A percentile compares a stretch with the other conserved stretches of the same genome.
Evolutionary conservation across 2,888 invertebrate genomes (phyloP).

Genomic region (Pandemis corylana): DNA sequence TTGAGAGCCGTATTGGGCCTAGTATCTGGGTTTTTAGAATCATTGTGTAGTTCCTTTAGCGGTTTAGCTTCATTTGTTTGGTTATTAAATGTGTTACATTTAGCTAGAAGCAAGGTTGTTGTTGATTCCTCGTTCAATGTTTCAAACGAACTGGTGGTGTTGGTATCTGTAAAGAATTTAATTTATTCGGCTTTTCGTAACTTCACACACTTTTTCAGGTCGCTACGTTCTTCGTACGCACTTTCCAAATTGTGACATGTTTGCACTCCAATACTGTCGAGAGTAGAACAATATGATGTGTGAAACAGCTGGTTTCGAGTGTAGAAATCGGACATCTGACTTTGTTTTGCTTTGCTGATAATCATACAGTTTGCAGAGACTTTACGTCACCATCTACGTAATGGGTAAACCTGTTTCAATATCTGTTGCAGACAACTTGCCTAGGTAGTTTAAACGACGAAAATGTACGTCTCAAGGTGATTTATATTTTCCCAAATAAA

Average conservation of each 20-base stretch:
- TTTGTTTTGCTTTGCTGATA: slow-evolving; percentile 24
- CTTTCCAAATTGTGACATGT: slow-evolving; percentile 14
- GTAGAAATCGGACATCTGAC: slow-evolving; percentile 17
- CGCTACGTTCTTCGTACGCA: slow-evolving; percentile 4
- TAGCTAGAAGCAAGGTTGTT: not conserved
- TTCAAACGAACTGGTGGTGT: not conserved
- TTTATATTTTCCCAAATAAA: not conserved
- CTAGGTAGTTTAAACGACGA: not conserved
- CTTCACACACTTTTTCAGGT: not conserved
- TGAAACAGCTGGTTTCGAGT: not conserved
- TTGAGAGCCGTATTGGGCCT: no score
- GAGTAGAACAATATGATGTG: slow-evolving; percentile 15
- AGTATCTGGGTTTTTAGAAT: no score
- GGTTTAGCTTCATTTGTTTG: no score
- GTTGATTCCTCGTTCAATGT: not conserved
- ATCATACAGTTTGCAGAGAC: slow-evolving; percentile 15
- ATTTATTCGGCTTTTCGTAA: not conserved
- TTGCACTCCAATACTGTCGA: slow-evolving; percentile 2
- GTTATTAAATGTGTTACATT: no score
- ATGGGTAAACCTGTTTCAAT: slow-evolving; percentile 26
- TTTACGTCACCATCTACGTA: slow-evolving; percentile 36
- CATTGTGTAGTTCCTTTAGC: no score
- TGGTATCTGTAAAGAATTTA: not conserved
- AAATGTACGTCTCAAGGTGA: slow-evolving; percentile 1
- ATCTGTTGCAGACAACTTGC: not conserved